Conservation (phyloP, 2,797 vertebrate genomes). For the Typhlichthys eigenmanni region DNA sequence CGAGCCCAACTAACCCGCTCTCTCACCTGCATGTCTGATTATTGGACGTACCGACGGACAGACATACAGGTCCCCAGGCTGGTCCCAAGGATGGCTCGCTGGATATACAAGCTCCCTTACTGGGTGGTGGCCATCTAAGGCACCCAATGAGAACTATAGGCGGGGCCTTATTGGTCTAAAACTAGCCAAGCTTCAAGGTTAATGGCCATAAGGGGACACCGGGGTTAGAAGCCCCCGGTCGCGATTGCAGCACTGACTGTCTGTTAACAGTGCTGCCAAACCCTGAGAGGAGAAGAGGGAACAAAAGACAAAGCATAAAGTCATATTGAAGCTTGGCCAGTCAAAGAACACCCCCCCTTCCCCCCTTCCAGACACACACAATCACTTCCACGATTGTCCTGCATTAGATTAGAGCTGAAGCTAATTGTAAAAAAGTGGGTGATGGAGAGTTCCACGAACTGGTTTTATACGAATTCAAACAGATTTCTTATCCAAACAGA, state of each 20-base stretch:
- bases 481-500: constrained; percentile 1
- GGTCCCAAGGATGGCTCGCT: constrained; percentile 75
- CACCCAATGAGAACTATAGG: constrained; percentile 43
- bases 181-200: constrained; percentile 60
- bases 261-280: constrained; percentile 77
- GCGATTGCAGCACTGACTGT: constrained; percentile 73
- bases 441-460: no score
- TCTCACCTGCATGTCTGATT: constrained; percentile 72
- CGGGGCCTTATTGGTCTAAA: constrained; percentile 50
- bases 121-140: constrained; percentile 49
- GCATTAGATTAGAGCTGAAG: constrained; percentile 36
- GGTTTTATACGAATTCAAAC: no score
- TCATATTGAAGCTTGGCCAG: constrained; percentile 68
- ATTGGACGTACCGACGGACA: constrained; percentile 60
- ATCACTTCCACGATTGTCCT: constrained; percentile 50
- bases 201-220: constrained; percentile 50
- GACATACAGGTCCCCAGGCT: constrained; percentile 74
- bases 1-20: constrained; percentile 70
- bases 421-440: neutral
- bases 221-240: constrained; percentile 56
- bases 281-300: constrained; percentile 80
- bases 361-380: constrained; percentile 17
- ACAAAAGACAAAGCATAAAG: constrained; percentile 75
- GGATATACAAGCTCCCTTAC: constrained; percentile 65
- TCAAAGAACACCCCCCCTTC: constrained; percentile 69